phyloP scores from a whole-genome alignment of 1,140 invertebrate genomes.

The Pseudomyrmex sp. region DNA sequence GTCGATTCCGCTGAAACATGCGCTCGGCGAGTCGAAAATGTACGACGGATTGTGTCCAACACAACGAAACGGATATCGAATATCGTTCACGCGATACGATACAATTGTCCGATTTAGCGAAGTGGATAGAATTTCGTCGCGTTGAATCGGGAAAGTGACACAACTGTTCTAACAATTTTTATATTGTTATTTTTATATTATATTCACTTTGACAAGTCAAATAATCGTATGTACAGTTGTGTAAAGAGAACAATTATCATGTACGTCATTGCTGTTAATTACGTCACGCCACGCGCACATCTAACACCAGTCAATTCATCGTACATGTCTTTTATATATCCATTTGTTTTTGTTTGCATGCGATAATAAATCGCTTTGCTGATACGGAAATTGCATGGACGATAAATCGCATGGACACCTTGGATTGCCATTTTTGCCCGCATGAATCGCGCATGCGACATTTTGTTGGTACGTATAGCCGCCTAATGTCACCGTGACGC shows the following conservation, averaged over 20 bases:
- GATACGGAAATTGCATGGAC: constrained; percentile 30
- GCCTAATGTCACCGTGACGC: constrained; percentile 25
- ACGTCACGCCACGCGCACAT: neutral
- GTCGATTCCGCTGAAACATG: neutral
- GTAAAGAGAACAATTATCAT: constrained; percentile 24
- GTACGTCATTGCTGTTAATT: constrained; percentile 9
- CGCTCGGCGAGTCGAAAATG: neutral
- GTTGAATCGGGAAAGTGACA: neutral
- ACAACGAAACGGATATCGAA: neutral
- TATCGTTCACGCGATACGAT: neutral
- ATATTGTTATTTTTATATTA: too few species aligned
- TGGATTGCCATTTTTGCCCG: neutral
- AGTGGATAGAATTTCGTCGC: neutral
- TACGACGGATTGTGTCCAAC: neutral
- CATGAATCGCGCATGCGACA: constrained; percentile 24
- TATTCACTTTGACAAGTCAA: neutral
- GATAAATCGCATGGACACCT: constrained; percentile 27
- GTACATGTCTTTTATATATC: neutral
- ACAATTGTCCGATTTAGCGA: neutral
- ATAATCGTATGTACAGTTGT: neutral
- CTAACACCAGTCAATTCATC: neutral
- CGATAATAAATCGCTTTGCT: constrained; percentile 37
- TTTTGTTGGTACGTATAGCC: neutral
- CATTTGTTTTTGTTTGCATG: constrained; percentile 1
- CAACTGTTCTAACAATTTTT: neutral